Evolutionary conservation across 2,888 invertebrate species (phyloP), one percentile per base, ranked within the genome.

Genomic region (Junonia oenone): DNA sequence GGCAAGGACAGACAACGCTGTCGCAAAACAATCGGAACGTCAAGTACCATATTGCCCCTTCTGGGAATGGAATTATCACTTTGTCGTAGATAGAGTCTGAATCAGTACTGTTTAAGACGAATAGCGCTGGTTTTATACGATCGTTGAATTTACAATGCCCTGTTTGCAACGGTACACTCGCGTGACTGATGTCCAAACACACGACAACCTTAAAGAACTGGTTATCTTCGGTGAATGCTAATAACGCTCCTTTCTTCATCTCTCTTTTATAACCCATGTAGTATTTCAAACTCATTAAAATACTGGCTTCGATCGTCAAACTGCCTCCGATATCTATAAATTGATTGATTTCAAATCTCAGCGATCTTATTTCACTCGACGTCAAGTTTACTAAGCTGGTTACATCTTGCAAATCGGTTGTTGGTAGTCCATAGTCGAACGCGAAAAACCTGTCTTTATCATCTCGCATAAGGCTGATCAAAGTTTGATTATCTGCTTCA

Each of bases 261-360:
- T 78, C 72, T 40, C 87, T 76, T 48, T 62, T 84, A 60, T 83
- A 91, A 50, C 91, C 91, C 83, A 85, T 85, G 56, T 88, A 91
- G 65, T 85, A 85, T 59, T 88, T 92, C 63, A 88, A 67, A 65
- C 88, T 92, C 76, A 92, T 92, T 66, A 94, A 91, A 71, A 96
- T 87, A 50, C 94, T 94, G 0, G 95, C 84, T 49, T 94, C 94
- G 62, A 96, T 91, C 0, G 93, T 91, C 15, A 97, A 73, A 1
- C 95, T 96, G 0, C 97, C 97, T 0, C 97, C 97, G 29, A 95
- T 93, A 69, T 97, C 97, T 45, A 89, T 87, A 19, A 94, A 92
- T 55, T 94, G 92, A 33, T 93, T 92, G 9, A 97, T 87, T 54
- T 92, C 90, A 72, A 96, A 96, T 61, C 93, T 92, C 50, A 96